These are phyloP conservation scores for Axinella damicornis DNA, from an alignment of 37 sponge, comb jelly and placozoan genomes.

Conservation along the genomic window DNA sequence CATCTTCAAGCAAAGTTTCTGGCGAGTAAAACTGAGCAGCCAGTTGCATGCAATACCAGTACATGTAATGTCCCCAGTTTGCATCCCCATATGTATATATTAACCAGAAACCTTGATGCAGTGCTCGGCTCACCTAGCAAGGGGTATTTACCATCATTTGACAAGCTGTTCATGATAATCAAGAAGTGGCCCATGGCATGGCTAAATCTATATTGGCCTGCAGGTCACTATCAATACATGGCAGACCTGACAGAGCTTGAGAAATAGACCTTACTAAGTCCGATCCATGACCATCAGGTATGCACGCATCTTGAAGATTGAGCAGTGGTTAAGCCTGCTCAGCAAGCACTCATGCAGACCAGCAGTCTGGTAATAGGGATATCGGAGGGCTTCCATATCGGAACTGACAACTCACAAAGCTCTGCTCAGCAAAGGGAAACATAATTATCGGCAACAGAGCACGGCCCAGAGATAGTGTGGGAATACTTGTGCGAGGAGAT, in stretches of 20 bases:
- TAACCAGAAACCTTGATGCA: too few relatives aligned
- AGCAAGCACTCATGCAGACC: neutral
- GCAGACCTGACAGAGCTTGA: neutral
- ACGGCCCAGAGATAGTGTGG: neutral
- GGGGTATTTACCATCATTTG: too few relatives aligned
- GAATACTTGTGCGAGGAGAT: slow-evolving; percentile 5
- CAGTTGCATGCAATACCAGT: too few relatives aligned
- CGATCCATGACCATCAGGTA: neutral
- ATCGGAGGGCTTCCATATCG: neutral
- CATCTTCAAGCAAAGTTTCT: too few relatives aligned
- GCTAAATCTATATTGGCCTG: too few relatives aligned
- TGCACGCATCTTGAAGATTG: neutral
- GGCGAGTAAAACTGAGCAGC: too few relatives aligned
- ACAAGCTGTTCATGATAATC: too few relatives aligned
- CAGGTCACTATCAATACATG: neutral
- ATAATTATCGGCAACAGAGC: neutral
- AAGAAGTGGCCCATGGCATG: too few relatives aligned
- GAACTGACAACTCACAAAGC: neutral
- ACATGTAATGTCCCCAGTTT: too few relatives aligned
- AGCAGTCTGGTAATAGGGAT: neutral
- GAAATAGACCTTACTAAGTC: neutral
- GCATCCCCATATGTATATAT: too few relatives aligned
- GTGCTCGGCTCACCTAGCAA: too few relatives aligned
- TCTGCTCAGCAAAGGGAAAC: neutral
- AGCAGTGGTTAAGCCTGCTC: neutral